phyloP scores from a whole-genome alignment of 2,888 invertebrate genomes.

The Eupithecia inturbata region DNA sequence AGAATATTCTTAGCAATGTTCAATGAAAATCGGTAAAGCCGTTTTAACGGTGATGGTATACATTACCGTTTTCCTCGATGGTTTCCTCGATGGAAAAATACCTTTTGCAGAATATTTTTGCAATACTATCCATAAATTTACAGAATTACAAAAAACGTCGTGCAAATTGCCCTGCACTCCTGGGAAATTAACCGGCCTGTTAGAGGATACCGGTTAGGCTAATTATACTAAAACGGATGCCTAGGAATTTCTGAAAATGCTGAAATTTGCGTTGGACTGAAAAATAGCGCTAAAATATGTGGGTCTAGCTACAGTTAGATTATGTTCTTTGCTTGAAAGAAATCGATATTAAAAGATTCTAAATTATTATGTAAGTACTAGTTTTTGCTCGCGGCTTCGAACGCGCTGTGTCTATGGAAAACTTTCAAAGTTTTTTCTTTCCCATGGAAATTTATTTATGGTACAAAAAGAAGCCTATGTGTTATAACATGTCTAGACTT shows the following conservation, averaged over 20 bases:
- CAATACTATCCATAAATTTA: conserved; percentile 30
- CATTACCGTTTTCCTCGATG: background rate
- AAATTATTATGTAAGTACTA: too few relatives aligned
- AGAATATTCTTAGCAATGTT: too few relatives aligned
- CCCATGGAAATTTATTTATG: too few relatives aligned
- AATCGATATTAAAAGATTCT: background rate
- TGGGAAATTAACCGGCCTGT: conserved; percentile 38
- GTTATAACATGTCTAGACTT: too few relatives aligned
- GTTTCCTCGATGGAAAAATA: background rate
- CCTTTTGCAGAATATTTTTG: conserved; percentile 22
- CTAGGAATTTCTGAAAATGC: conserved; percentile 30
- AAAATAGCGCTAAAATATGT: background rate
- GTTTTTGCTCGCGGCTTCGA: too few relatives aligned
- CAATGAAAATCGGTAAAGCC: too few relatives aligned
- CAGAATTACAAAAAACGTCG: conserved; percentile 33
- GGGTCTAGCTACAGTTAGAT: background rate
- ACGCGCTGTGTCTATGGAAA: too few relatives aligned
- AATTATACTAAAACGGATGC: conserved; percentile 21
- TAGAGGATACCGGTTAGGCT: conserved; percentile 20
- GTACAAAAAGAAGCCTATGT: too few relatives aligned
- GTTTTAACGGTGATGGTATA: background rate
- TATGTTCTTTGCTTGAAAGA: background rate
- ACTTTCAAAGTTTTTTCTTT: too few relatives aligned
- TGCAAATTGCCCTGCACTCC: conserved; percentile 31
- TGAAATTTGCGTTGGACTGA: conserved; percentile 1